Evolutionary conservation across 1,140 invertebrate species (phyloP).

Genomic region (Aphaenogaster floridana): DNA sequence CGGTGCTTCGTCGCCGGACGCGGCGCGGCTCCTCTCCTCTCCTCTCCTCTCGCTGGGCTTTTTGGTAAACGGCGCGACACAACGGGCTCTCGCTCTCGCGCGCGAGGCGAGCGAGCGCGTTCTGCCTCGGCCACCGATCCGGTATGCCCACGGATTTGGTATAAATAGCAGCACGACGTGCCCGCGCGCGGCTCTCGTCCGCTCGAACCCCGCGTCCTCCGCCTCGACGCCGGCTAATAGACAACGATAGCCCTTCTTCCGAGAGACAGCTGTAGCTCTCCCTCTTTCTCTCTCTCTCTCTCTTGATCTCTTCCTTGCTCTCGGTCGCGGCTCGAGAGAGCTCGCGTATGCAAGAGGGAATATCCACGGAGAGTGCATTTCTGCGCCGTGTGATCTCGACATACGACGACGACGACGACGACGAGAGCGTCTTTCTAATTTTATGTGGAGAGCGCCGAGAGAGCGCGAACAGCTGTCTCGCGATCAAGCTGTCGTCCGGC

Average conservation of each 20-base stretch:
- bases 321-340: not conserved
- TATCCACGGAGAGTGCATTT: constrained; percentile 17
- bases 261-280: constrained; percentile 40
- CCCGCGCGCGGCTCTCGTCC: constrained; percentile 47
- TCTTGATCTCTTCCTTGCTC: not conserved
- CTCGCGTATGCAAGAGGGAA: constrained; percentile 34
- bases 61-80: constrained; percentile 55
- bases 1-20: constrained; percentile 38
- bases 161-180: constrained; percentile 71
- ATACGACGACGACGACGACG: constrained; percentile 32
- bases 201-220: constrained; percentile 10
- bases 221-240: constrained; percentile 56
- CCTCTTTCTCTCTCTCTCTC: not conserved
- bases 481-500: constrained; percentile 63
- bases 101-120: constrained; percentile 40
- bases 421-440: constrained; percentile 60
- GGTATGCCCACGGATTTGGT: constrained; percentile 77
- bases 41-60: constrained; percentile 37
- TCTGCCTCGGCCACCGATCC: constrained; percentile 70
- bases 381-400: constrained; percentile 60
- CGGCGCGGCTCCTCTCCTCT: not conserved
- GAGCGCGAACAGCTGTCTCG: constrained; percentile 62
- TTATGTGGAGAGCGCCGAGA: constrained; percentile 39
- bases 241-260: constrained; percentile 65
- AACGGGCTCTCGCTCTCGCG: constrained; percentile 19